Base-by-base conservation (phyloP, 2,888 invertebrate species). In the Ormyrus thymus region DNA sequence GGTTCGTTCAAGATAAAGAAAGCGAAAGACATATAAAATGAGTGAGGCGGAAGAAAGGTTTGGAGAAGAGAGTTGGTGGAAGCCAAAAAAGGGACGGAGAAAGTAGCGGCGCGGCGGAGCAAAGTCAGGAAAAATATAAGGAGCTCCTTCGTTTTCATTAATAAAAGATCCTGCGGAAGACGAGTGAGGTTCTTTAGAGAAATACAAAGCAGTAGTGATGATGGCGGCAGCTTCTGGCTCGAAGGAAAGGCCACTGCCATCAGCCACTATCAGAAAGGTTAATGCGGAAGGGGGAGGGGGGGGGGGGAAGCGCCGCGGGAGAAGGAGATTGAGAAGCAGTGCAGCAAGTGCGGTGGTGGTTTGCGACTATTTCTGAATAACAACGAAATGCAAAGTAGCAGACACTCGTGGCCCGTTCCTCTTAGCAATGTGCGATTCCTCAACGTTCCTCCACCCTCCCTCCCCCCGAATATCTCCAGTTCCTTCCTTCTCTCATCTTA, bases 291-390 rank as follows among this genome's bases (percentile, higher is more conserved):
- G 15, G 55, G n/a, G 55, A 10, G 15, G 55, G 70, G 43, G 53
- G 29, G 50, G 13, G 61, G 71, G 11, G 10, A 64, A n/a, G 7
- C 29, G n/a, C 3, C 43, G 7, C 29, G 48, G 29, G 43, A 72
- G 74, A 46, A 0, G 29, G 43, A 51, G 15, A 65, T 9, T n/a
- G 64, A 48, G 29, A 70, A 48, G 64, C 56, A 56, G 13, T 71
- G 50, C 50, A 58, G 73, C 29, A 29, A 29, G 29, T 29, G 29
- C 46, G 71, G 48, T 75, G 82, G 66, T 78, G 84, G 84, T 84
- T 85, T 85, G 84, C 83, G 84, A 86, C 86, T 86, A 86, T 86
- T 85, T 86, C 86, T 84, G 86, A 86, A 86, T 86, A 86, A 86
- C 86, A 86, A 86, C 85, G 86, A 85, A 86, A 86, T 86, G 85